Evolutionary conservation across 2,113 vertebrate species (phyloP), one percentile per base, ranked within the genome.

Genomic region (Urocynchramus pylzowi): DNA sequence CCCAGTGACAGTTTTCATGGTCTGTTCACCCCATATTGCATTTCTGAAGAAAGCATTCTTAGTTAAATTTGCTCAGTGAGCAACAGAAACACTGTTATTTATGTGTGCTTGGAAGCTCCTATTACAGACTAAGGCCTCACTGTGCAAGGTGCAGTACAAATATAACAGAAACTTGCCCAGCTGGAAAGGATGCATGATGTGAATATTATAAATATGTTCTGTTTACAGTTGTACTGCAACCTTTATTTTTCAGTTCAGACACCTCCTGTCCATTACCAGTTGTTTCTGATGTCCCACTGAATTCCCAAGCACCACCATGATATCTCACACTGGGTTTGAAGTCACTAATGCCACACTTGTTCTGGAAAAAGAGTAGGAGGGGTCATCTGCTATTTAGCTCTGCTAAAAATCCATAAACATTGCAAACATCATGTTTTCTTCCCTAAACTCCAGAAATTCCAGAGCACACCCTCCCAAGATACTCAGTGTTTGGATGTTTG

Each of bases 1-100:
- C 87, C 87, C 61, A 75, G 87, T 84, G 87, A 95, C 89, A 94
- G 87, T 91, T 94, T 95, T 94, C 96, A 96, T 92, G 94, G 87
- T 96, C 91, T 96, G 52, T 85, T 95, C 91, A 68, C 93, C 85
- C 87, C 87, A 84, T 91, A 96, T 76, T 84, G 69, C 84, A 71
- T 91, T 95, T 76, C 91, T 93, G 89, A 96, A 89, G 93, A 89
- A 95, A 82, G 41, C 76, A 60, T 64, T 95, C 88, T 77, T 95
- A 88, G 90, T 90, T 94, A 92, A 88, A 93, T 95, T 93, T 90
- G 60, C 84, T 87, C 91, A 89, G 89, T 6, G 6, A 96, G 89
- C 35, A 95, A 92, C 73, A 95, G 54, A 86, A 93, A 92, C 30
- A n/a, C 64, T 67, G 33, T 84, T 95, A 90, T 95, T 92, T 92